These are phyloP conservation scores for Tortricodes alternella DNA, from an alignment of 2,888 invertebrate species.

Conservation along the genomic window DNA sequence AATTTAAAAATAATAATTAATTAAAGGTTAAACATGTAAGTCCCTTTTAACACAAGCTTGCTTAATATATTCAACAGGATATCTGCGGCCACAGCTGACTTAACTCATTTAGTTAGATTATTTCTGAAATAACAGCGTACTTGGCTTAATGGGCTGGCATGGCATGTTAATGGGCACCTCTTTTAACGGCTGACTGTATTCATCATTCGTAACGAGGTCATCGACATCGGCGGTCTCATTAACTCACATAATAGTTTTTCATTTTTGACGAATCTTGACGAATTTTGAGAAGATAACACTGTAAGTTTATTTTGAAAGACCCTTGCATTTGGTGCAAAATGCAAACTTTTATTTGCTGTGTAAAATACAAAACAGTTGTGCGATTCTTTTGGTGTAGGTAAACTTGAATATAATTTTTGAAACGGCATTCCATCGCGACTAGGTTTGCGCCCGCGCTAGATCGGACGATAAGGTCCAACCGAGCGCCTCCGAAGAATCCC, in stretches of 20 bases:
- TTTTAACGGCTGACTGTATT: conserved; percentile 69
- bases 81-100: conserved; percentile 14
- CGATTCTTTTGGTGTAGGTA: too few relatives aligned
- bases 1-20: too few relatives aligned
- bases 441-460: conserved; percentile 69
- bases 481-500: conserved; percentile 57
- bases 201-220: conserved; percentile 74
- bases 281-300: neutral
- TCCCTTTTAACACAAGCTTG: too few relatives aligned
- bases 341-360: too few relatives aligned
- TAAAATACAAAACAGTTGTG: too few relatives aligned
- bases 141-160: conserved; percentile 49
- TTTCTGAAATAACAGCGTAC: conserved; percentile 54
- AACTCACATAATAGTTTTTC: conserved; percentile 11
- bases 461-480: conserved; percentile 65
- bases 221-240: conserved; percentile 49
- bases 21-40: too few relatives aligned
- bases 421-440: conserved; percentile 34
- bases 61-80: conserved; percentile 2
- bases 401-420: conserved; percentile 15
- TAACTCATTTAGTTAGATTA: conserved; percentile 41
- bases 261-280: conserved; percentile 1
- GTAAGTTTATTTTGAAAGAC: neutral
- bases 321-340: too few relatives aligned
- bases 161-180: conserved; percentile 64